Evolutionary conservation across 2,888 invertebrate species (phyloP).

Genomic region (Petrolisthes manimaculis): DNA sequence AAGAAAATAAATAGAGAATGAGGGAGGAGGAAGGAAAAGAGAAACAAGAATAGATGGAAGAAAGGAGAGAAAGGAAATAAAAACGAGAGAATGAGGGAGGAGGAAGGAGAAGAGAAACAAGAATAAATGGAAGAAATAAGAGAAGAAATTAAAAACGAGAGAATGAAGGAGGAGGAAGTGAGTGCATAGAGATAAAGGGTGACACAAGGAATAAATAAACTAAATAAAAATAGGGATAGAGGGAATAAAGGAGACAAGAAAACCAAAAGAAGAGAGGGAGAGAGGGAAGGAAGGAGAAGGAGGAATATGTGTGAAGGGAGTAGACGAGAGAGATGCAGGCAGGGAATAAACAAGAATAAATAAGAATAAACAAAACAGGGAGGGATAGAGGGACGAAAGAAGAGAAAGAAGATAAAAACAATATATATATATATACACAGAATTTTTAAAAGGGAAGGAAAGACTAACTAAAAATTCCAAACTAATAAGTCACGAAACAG

Average conservation of each 20-base stretch:
- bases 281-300: neutral
- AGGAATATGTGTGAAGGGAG: neutral
- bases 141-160: slow-evolving; percentile 9
- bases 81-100: neutral
- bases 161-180: slow-evolving; percentile 7
- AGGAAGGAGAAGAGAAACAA: neutral
- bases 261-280: neutral
- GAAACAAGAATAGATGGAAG: neutral
- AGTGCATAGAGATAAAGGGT: neutral
- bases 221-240: neutral
- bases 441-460: no score
- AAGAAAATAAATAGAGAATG: neutral
- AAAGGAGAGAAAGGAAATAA: neutral
- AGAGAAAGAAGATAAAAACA: slow-evolving; percentile 7
- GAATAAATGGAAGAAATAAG: neutral
- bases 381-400: neutral
- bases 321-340: neutral
- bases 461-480: no score
- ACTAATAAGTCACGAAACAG: no score
- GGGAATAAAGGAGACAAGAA: no score
- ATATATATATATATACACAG: no score
- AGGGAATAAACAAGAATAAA: neutral
- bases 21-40: neutral
- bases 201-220: neutral
- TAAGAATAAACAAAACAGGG: neutral